Percentiles rank a stretch among this genome's conserved stretches.
Evolutionary conservation across 2,888 invertebrate genomes (phyloP).

Genomic region (Orthonevra nobilis): DNA sequence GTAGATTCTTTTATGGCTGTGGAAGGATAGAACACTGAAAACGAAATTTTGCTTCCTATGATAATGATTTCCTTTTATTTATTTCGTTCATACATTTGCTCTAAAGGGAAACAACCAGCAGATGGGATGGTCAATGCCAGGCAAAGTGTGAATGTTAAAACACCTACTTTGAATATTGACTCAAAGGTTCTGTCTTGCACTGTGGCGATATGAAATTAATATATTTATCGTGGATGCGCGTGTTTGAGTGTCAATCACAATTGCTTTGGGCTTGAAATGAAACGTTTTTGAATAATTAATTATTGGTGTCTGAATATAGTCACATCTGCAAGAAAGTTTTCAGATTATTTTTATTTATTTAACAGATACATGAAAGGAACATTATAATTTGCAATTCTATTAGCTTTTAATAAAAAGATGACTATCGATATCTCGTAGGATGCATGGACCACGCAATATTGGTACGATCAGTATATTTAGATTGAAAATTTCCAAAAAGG

Average conservation of each 20-base stretch:
- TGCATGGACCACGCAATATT: too few relatives aligned
- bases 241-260: slow-evolving; percentile 56
- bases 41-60: background rate
- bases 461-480: too few relatives aligned
- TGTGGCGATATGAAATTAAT: slow-evolving; percentile 16
- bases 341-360: too few relatives aligned
- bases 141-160: slow-evolving; percentile 18
- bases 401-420: too few relatives aligned
- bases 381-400: too few relatives aligned
- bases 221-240: slow-evolving; percentile 61
- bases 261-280: slow-evolving; percentile 20
- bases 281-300: slow-evolving; percentile 22
- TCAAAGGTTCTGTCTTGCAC: background rate
- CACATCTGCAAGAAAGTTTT: background rate
- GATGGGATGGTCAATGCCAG: slow-evolving; percentile 20
- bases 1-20: slow-evolving; percentile 45
- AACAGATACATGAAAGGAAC: too few relatives aligned
- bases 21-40: slow-evolving; percentile 39
- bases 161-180: too few relatives aligned
- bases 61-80: slow-evolving; percentile 1
- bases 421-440: too few relatives aligned
- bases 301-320: slow-evolving; percentile 24
- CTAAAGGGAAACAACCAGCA: slow-evolving; percentile 20
- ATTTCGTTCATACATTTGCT: slow-evolving; percentile 23
- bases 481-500: too few relatives aligned